Conservation (phyloP, 2,797 vertebrate genomes). For the Hypotaenidia philippensis region DNA sequence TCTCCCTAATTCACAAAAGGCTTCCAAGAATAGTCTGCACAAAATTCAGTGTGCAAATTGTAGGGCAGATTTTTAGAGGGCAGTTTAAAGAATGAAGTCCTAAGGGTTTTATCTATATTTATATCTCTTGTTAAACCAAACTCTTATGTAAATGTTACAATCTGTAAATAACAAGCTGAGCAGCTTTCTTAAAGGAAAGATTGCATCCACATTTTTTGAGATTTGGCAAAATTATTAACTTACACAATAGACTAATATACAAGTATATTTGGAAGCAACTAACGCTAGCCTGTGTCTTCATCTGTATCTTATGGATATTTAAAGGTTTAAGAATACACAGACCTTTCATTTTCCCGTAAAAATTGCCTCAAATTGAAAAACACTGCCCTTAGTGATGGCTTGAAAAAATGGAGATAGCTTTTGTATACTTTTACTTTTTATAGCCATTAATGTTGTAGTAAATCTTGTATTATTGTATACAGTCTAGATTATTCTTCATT, state of each 20-base stretch:
- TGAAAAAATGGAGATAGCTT: constrained; percentile 72
- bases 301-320: constrained; percentile 73
- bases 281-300: constrained; percentile 68
- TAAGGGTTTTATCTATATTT: constrained; percentile 86
- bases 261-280: constrained; percentile 77
- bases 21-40: constrained; percentile 84
- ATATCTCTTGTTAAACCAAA: constrained; percentile 84
- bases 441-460: constrained; percentile 77
- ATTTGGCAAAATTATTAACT: constrained; percentile 84
- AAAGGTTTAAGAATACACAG: constrained; percentile 71
- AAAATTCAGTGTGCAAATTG: constrained; percentile 85
- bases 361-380: constrained; percentile 77
- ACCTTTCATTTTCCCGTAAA: constrained; percentile 74
- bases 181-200: constrained; percentile 79
- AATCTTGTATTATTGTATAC: constrained; percentile 78
- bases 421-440: constrained; percentile 77
- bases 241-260: constrained; percentile 76
- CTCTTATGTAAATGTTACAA: constrained; percentile 86
- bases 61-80: constrained; percentile 85
- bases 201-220: constrained; percentile 81
- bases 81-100: constrained; percentile 85
- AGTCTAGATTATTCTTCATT: constrained; percentile 83
- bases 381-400: constrained; percentile 70
- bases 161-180: constrained; percentile 82
- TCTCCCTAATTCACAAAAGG: constrained; percentile 83